phyloP scores from a whole-genome alignment of 2,888 invertebrate species.

The Drosophila algonquin region DNA sequence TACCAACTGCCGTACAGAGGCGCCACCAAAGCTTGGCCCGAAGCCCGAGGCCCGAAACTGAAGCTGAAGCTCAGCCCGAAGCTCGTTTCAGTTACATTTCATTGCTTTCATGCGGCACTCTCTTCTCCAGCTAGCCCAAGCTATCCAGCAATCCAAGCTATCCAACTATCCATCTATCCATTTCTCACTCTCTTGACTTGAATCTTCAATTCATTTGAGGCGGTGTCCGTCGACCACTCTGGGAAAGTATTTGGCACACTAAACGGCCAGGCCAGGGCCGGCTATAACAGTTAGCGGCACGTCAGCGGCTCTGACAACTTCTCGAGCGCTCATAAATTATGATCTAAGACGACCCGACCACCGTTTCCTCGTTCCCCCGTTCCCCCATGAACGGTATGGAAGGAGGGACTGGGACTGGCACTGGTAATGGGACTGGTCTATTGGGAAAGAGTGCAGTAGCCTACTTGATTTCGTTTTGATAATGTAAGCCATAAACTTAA shows the following conservation, averaged over 20 bases:
- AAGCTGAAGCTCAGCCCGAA: constrained; percentile 23
- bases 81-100: constrained; percentile 54
- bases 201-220: constrained; percentile 66
- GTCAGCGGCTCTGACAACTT: constrained; percentile 36
- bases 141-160: no score
- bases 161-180: background rate
- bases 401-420: constrained; percentile 1
- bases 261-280: constrained; percentile 70
- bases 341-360: constrained; percentile 35
- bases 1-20: constrained; percentile 69
- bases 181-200: constrained; percentile 45
- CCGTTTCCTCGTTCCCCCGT: background rate
- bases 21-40: constrained; percentile 3
- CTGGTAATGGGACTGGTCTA: background rate
- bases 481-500: background rate
- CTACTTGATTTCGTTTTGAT: background rate
- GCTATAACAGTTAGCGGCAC: constrained; percentile 71
- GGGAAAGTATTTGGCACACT: constrained; percentile 77
- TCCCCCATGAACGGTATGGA: constrained; percentile 11
- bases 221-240: constrained; percentile 57
- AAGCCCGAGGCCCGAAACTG: constrained; percentile 10
- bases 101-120: constrained; percentile 58
- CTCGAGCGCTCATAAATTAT: constrained; percentile 36
- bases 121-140: background rate
- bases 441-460: background rate